phyloP scores from a whole-genome alignment of 1,140 invertebrate genomes.

The Formica selysi region DNA sequence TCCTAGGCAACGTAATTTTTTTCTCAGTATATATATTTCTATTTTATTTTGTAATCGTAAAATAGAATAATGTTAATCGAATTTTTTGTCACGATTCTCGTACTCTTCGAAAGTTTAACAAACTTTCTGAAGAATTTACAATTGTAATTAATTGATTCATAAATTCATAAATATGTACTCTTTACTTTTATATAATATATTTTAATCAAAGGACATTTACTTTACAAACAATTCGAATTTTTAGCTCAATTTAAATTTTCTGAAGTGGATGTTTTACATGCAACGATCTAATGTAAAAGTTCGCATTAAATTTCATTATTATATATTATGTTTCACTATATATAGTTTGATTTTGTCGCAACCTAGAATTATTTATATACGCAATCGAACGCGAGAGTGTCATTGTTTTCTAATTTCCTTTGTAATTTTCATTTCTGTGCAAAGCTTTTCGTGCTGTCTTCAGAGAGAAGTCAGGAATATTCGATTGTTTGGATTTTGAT shows the following conservation, averaged over 20 bases:
- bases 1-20: neutral
- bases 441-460: neutral
- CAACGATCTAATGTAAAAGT: neutral
- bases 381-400: neutral
- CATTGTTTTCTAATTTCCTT: constrained; percentile 3
- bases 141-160: neutral
- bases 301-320: neutral
- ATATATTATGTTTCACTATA: no score
- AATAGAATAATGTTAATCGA: constrained; percentile 32
- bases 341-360: neutral
- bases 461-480: neutral
- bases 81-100: neutral
- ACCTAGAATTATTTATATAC: neutral
- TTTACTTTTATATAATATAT: constrained; percentile 1
- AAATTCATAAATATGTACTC: neutral
- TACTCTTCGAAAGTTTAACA: neutral
- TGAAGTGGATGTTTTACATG: no score
- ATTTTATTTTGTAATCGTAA: neutral
- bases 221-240: neutral
- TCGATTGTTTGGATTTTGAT: constrained; percentile 11
- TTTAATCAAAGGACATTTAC: neutral
- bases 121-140: neutral
- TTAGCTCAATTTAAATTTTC: neutral
- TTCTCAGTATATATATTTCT: neutral
- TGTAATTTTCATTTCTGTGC: constrained; percentile 13